These are phyloP conservation scores for Folsomia candida DNA, from an alignment of 2,888 invertebrate genomes.

Conservation along the genomic window DNA sequence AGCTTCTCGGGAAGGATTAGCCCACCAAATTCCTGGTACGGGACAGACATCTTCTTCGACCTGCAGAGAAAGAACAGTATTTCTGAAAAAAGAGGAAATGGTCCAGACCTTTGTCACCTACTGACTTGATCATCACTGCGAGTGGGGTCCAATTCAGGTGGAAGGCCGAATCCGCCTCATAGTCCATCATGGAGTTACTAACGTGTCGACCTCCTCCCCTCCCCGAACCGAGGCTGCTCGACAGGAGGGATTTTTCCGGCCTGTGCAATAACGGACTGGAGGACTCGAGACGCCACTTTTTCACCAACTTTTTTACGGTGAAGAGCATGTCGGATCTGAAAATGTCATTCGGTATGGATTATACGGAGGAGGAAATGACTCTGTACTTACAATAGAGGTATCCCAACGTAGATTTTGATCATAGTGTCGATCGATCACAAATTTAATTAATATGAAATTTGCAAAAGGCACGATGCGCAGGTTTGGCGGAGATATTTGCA, in stretches of 20 bases:
- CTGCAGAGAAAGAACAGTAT: not conserved
- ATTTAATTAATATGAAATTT: no score
- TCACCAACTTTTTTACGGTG: constrained; percentile 12
- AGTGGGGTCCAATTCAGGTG: constrained; percentile 32
- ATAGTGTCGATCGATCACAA: no score
- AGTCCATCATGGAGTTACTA: no score
- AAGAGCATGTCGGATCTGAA: constrained; percentile 16
- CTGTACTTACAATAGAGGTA: no score
- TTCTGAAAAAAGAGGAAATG: not conserved
- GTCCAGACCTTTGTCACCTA: not conserved
- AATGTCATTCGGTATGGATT: no score
- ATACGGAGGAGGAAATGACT: no score
- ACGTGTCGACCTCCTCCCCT: not conserved
- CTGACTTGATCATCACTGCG: constrained; percentile 12
- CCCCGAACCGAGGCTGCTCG: not conserved
- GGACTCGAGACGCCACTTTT: constrained; percentile 9
- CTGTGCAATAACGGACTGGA: not conserved
- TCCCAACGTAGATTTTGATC: not conserved
- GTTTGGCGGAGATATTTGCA: no score
- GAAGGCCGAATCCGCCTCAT: constrained; percentile 17
- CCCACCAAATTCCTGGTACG: constrained; percentile 11
- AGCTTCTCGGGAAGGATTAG: constrained; percentile 27
- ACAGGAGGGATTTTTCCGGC: not conserved
- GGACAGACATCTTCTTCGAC: not conserved
- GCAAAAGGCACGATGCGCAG: no score